Evolutionary conservation across 2,888 invertebrate genomes (phyloP).

Genomic region (Tiphia femorata): DNA sequence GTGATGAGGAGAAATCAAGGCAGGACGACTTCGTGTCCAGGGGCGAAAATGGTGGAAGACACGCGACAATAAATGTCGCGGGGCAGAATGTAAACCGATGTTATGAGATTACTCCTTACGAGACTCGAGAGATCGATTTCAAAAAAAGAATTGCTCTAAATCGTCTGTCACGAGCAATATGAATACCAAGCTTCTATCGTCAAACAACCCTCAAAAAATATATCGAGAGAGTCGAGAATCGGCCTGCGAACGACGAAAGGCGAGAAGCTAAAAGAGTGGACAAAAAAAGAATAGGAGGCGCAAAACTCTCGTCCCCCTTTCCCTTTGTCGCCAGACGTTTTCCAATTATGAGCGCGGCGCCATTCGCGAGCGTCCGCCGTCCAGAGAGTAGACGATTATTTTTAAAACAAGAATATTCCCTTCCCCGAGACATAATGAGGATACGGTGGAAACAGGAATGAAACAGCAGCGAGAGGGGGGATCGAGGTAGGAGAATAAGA

Average conservation of each 20-base stretch:
- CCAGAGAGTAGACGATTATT: constrained; percentile 42
- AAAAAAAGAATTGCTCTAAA: too few relatives aligned
- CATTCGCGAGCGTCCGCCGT: constrained; percentile 49
- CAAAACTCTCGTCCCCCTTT: too few relatives aligned
- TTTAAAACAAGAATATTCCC: constrained; percentile 65
- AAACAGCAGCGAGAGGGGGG: background rate
- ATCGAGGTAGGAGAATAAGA: background rate
- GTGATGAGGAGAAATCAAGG: constrained; percentile 44
- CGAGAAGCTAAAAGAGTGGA: background rate
- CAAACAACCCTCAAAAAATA: constrained; percentile 26
- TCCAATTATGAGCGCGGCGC: constrained; percentile 63
- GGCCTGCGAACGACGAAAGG: background rate
- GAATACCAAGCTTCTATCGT: too few relatives aligned
- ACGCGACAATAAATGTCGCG: too few relatives aligned
- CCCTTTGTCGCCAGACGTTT: constrained; percentile 52
- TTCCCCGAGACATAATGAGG: constrained; percentile 59
- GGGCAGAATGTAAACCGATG: too few relatives aligned
- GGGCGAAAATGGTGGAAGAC: too few relatives aligned
- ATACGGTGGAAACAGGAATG: constrained; percentile 14
- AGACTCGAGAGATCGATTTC: too few relatives aligned
- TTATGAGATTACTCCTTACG: too few relatives aligned
- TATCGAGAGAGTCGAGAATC: constrained; percentile 2
- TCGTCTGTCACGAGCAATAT: too few relatives aligned
- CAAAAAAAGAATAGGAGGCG: too few relatives aligned
- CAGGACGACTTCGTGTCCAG: background rate